Base-by-base conservation (phyloP, 2,797 vertebrate species). In the Typhlichthys subterraneus region DNA sequence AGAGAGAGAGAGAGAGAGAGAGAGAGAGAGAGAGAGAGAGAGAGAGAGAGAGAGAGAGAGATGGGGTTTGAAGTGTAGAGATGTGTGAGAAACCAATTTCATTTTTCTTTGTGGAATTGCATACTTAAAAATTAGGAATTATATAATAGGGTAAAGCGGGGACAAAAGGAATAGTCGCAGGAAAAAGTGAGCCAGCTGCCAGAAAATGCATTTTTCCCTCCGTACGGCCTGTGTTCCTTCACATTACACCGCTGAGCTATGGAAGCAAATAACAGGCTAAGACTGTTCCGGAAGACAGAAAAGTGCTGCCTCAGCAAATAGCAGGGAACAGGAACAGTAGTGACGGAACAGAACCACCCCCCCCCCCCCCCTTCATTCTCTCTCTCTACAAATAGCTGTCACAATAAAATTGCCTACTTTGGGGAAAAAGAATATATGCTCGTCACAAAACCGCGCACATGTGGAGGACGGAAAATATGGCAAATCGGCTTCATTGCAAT, bases 351-450 rank as follows among this genome's bases (percentile, higher is more conserved):
- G 68, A 54, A 45, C 15, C n/a, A n/a, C n/a, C n/a, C n/a, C n/a
- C n/a, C n/a, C n/a, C n/a, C n/a, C 62, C 54, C 45, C n/a, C 60
- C 54, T 45, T 17, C 60, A 61, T 83, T 64, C 80, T 88, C 86
- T 93, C 92, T 92, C 87, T 88, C 92, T 92, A 90, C 88, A 93
- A 91, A 92, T 91, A 92, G 86, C 91, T 92, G 91, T 93, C 90
- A 91, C 91, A 91, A 91, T 79, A 88, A 89, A 90, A 92, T 89
- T 85, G 87, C 83, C 77, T 90, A 73, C 83, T 92, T 89, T 88
- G 83, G 92, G 89, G 90, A 80, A 85, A 81, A 80, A 86, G 82
- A 70, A 73, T 64, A 83, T 69, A 63, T 77, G 69, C 63, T 77
- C n/a, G 67, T 79, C 83, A 89, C 74, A 33, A 75, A 82, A 86